Percentiles rank a stretch among this genome's conserved stretches.
Conservation (phyloP, 2,888 invertebrate genomes). For the Drepanosiphum platanoidis region DNA sequence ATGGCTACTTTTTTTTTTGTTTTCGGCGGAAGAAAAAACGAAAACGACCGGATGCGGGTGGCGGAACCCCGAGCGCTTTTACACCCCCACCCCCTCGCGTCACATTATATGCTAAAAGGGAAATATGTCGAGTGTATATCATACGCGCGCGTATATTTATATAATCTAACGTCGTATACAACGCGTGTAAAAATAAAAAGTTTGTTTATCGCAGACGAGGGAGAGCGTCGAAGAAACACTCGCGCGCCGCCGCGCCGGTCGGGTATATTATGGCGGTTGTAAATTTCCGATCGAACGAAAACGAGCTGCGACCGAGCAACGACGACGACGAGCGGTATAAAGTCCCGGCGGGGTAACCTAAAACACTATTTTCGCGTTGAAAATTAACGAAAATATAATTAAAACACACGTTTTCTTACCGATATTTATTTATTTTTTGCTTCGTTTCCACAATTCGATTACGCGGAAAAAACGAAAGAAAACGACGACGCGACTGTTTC, state of each 20-base stretch:
- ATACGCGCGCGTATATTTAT: background rate
- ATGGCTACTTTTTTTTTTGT: constrained; percentile 10
- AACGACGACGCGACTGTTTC: no score
- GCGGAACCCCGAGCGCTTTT: background rate
- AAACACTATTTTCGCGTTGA: background rate
- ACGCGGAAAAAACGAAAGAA: no score
- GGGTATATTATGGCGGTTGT: background rate
- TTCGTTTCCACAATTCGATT: no score
- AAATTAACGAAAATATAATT: background rate
- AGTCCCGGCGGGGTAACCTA: no score
- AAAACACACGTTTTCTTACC: no score
- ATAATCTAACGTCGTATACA: no score
- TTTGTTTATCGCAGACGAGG: background rate
- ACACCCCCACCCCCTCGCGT: background rate
- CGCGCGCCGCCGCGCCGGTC: background rate
- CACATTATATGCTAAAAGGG: background rate
- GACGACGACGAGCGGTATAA: no score
- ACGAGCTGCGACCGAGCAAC: background rate
- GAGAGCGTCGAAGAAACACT: no score
- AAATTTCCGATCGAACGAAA: background rate
- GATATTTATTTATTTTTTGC: no score
- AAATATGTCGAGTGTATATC: background rate
- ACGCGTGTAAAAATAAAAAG: constrained; percentile 19
- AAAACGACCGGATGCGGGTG: background rate
- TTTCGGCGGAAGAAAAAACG: background rate